Percentiles rank a stretch among this genome's conserved stretches.
These are phyloP conservation scores for Allygus modestus DNA, from an alignment of 2,888 invertebrate species.

Conservation along the genomic window DNA sequence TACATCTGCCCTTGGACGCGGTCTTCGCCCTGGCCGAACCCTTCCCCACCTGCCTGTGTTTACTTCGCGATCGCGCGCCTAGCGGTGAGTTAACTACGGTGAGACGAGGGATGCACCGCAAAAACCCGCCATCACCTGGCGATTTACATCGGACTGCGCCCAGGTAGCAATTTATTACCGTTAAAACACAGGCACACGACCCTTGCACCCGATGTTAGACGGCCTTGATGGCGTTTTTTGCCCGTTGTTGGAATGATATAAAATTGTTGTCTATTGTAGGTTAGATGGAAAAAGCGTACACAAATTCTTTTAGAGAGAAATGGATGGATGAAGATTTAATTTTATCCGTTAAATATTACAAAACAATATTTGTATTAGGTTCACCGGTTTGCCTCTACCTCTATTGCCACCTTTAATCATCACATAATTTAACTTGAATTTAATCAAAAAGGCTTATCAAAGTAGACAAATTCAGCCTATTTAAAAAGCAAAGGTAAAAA, in stretches of 20 bases:
- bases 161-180: constrained; percentile 53
- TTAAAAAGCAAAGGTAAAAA: neutral
- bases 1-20: constrained; percentile 37
- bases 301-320: too few species aligned
- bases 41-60: constrained; percentile 51
- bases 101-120: constrained; percentile 42
- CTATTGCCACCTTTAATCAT: too few species aligned
- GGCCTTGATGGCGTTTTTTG: neutral
- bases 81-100: constrained; percentile 47
- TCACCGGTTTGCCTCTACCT: too few species aligned
- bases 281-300: too few species aligned
- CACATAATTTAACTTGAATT: too few species aligned
- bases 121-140: constrained; percentile 54
- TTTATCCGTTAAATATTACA: too few species aligned
- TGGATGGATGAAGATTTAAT: too few species aligned
- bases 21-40: constrained; percentile 38
- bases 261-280: neutral
- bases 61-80: constrained; percentile 39
- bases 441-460: too few species aligned
- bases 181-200: constrained; percentile 57
- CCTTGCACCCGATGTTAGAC: neutral
- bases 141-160: constrained; percentile 7
- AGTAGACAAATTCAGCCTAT: too few species aligned
- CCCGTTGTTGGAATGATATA: too few species aligned
- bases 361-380: too few species aligned